Evolutionary conservation across 2,797 vertebrate species (phyloP), one percentile per base, ranked within the genome.

Genomic region (Urophycis tenuis): DNA sequence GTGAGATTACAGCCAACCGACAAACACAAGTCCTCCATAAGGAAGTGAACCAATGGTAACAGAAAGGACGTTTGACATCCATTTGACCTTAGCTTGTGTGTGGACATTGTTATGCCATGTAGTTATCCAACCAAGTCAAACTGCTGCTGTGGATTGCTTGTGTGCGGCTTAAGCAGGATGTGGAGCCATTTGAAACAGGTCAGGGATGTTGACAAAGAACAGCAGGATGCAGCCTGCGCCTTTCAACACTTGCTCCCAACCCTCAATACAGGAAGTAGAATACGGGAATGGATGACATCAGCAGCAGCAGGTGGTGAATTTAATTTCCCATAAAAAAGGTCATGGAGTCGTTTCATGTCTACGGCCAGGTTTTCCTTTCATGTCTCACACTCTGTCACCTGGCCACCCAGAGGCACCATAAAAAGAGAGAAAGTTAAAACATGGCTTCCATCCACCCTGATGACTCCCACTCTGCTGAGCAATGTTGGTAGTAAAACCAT

Each of bases 151-250:
- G 17, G n/a, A 25, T 60, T 60, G 22, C 22, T 25, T 25, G 5
- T 60, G 53, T 60, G 53, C 79, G 64, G 36, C 53, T 60, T n/a
- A 64, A 67, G 31, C 71, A 45, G 49, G 41, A 53, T 35, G 15
- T 22, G 41, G 53, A 36, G 73, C 29, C 85, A 77, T 81, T 81
- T 83, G 25, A 81, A 81, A 82, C 45, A 86, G 73, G 85, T 82
- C 73, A 83, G 77, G 86, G 76, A 73, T 84, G 81, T 86, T 86
- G 81, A 87, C 76, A 80, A 72, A 73, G 32, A 81, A 76, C 22
- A 60, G 45, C 45, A 22, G 45, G 45, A 19, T 53, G 45, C 45
- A n/a, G 45, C 19, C 19, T 53, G 45, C 45, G 19, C 45, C 53
- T n/a, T 9, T 60, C 53, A 53, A 10, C 53, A 10, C 53, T 5